Percentiles rank a stretch among this genome's conserved stretches.
These are phyloP conservation scores for Drusus annulatus DNA, from an alignment of 1,140 invertebrate species.

Conservation along the genomic window DNA sequence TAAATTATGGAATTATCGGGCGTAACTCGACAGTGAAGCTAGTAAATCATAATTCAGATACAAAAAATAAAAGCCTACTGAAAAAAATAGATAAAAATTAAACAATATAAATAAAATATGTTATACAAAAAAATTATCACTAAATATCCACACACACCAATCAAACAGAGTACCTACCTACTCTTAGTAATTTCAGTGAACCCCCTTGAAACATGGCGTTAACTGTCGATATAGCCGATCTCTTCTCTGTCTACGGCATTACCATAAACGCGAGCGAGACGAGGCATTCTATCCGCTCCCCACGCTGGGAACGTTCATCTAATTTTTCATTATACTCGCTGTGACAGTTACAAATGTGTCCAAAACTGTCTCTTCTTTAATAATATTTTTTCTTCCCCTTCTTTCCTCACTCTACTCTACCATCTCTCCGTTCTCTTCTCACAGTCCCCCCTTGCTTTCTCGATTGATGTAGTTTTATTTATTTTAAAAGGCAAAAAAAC, in stretches of 20 bases:
- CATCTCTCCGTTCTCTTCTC: slow-evolving; percentile 11
- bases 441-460: slow-evolving; percentile 13
- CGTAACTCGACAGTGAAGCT: too few relatives aligned
- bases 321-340: slow-evolving; percentile 74
- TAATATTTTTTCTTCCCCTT: slow-evolving; percentile 68
- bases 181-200: slow-evolving; percentile 33
- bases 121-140: not conserved
- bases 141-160: slow-evolving; percentile 24
- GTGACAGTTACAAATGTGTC: slow-evolving; percentile 72
- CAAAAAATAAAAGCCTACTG: too few relatives aligned
- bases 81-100: too few relatives aligned
- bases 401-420: slow-evolving; percentile 39
- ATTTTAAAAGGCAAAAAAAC: not conserved
- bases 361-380: slow-evolving; percentile 73
- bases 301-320: slow-evolving; percentile 59
- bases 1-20: too few relatives aligned
- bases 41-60: too few relatives aligned
- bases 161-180: slow-evolving; percentile 31
- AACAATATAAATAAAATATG: too few relatives aligned
- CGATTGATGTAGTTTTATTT: not conserved
- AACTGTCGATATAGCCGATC: slow-evolving; percentile 15
- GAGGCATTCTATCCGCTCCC: slow-evolving; percentile 15
- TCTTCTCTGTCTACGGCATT: slow-evolving; percentile 4
- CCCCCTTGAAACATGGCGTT: not conserved
- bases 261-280: slow-evolving; percentile 20